These are phyloP conservation scores for Julus scanicus DNA, from an alignment of 2,888 invertebrate genomes.

Conservation along the genomic window DNA sequence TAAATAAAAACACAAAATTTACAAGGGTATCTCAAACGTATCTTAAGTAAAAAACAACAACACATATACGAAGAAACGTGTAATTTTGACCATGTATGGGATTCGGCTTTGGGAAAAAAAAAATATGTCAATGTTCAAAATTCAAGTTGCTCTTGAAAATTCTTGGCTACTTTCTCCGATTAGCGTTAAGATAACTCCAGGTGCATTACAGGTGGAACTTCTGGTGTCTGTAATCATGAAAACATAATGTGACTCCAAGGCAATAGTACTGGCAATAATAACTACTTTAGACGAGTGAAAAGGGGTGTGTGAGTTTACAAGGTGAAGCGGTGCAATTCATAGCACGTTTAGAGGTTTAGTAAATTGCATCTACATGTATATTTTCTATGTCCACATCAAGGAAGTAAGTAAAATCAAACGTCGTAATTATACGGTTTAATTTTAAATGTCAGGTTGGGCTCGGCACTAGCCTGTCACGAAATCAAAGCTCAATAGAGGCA, in stretches of 20 bases:
- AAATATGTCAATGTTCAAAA: conserved; percentile 27
- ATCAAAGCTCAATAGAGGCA: background rate
- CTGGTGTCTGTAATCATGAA: background rate
- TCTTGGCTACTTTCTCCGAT: conserved; percentile 2
- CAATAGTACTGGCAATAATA: conserved; percentile 10
- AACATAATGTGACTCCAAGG: conserved; percentile 21
- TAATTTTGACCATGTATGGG: conserved; percentile 27
- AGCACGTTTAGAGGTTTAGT: background rate
- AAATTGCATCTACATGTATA: conserved; percentile 2
- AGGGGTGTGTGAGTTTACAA: conserved; percentile 4
- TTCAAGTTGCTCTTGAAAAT: conserved; percentile 26
- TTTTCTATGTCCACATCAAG: conserved; percentile 20
- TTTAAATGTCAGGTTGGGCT: conserved; percentile 3
- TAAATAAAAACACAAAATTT: background rate
- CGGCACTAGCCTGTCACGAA: conserved; percentile 5
- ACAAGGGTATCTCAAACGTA: conserved; percentile 9
- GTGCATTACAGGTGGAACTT: conserved; percentile 26
- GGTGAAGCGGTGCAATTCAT: background rate
- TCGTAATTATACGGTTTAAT: conserved; percentile 9
- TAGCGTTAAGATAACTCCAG: conserved; percentile 26
- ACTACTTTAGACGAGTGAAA: background rate
- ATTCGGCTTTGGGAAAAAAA: conserved; percentile 11
- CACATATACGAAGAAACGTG: background rate
- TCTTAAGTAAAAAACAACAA: conserved; percentile 20
- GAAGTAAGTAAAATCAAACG: background rate